A percentile compares a stretch with the other conserved stretches of the same genome.
Evolutionary conservation across 2,888 invertebrate genomes (phyloP).

Genomic region (Acronicta leporina): DNA sequence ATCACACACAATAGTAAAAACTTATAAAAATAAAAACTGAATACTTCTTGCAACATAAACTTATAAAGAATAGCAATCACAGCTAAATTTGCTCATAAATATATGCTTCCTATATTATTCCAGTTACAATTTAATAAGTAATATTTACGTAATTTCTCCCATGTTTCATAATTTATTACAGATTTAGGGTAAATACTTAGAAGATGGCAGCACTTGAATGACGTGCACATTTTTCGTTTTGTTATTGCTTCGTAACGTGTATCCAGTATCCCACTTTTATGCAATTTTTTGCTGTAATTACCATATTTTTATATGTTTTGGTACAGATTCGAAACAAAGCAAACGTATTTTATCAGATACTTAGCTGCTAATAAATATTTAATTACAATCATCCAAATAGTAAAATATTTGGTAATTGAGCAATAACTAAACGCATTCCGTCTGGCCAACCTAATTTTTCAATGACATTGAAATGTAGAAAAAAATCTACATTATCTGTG

Average conservation of each 20-base stretch:
- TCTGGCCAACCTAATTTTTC: conserved; percentile 49
- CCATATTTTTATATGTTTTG: not conserved
- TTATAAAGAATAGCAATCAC: not conserved
- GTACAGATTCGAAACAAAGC: not conserved
- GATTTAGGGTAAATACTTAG: conserved; percentile 41
- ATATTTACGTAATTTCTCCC: conserved; percentile 10
- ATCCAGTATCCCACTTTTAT: not conserved
- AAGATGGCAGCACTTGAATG: conserved; percentile 63
- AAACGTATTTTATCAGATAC: not conserved
- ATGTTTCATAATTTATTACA: conserved; percentile 9
- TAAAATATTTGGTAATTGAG: not conserved
- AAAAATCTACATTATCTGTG: conserved; percentile 42
- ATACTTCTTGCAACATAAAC: not conserved
- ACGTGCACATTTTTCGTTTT: conserved; percentile 69
- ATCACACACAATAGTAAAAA: not conserved
- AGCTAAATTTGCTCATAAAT: not conserved
- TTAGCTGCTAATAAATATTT: not conserved
- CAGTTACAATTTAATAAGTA: not conserved
- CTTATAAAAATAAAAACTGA: not conserved
- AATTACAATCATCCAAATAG: not conserved
- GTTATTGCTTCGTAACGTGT: conserved; percentile 38
- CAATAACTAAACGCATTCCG: conserved; percentile 54
- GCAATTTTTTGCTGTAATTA: not conserved
- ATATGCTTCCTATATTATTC: accelerated
- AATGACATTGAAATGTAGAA: conserved; percentile 45